Base-by-base conservation (phyloP, 2,797 vertebrate genomes). In the Lophius americanus region DNA sequence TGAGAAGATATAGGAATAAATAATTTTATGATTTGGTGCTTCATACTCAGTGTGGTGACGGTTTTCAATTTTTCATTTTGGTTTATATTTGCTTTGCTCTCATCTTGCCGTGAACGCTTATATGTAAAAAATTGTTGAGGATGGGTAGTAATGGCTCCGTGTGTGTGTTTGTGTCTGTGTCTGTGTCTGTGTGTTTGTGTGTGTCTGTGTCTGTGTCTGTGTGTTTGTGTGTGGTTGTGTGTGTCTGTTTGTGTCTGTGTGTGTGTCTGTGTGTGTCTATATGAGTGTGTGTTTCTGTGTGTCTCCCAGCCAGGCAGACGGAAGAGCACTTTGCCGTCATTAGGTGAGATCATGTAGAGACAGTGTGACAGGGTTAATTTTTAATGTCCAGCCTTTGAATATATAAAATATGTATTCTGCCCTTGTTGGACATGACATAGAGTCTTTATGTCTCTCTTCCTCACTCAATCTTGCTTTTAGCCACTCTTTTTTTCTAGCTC, bases 291-390 rank as follows among this genome's bases (percentile, higher is more conserved):
- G 41, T 76, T 68, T 70, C 52, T 81, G 60, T 77, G 84, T 73
- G 74, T 80, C 78, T 78, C 79, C 35, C 66, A 76, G 83, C 48
- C 11, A 65, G 64, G 57, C 49, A 37, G 65, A 68, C 75, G 60
- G 74, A 72, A 66, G 60, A 87, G 84, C 85, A 89, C 89, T 91
- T 91, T 88, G 80, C 85, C 52, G 54, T 90, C 83, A 87, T 91
- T 91, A 89, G 82, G 79, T 82, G 83, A 85, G 87, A 88, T 91
- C 84, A 86, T 91, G 89, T 88, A 85, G 86, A 83, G 65, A 89
- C 78, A 73, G 73, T 61, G 71, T 75, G 85, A 84, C 75, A 9
- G 8, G 73, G 85, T 92, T 78, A 85, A 92, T 90, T 78, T 90
- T 92, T 93, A 82, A 92, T 90, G 69, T 39, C 44, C 76, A 72